phyloP scores from a whole-genome alignment of 2,797 vertebrate genomes.

The Lithobates pipiens region DNA sequence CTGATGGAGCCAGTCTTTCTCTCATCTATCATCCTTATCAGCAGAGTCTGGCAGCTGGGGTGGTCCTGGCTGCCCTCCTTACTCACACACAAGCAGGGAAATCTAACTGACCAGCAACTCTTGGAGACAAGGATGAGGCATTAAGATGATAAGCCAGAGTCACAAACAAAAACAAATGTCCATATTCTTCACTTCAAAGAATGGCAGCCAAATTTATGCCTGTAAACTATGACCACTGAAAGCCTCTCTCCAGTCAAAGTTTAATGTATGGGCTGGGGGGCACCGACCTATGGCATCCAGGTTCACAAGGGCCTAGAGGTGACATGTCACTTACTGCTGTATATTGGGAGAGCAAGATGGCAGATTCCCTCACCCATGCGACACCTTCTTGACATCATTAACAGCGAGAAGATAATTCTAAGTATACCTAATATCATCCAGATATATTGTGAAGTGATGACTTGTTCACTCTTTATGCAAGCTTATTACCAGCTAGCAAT shows the following conservation, averaged over 20 bases:
- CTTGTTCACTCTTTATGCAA: not conserved
- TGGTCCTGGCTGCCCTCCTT: slow-evolving; percentile 75
- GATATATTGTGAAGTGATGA: not conserved
- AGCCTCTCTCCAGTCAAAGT: slow-evolving; percentile 56
- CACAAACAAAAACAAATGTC: slow-evolving; percentile 83
- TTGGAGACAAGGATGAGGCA: slow-evolving; percentile 68
- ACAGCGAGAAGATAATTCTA: slow-evolving; percentile 17
- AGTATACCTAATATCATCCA: not conserved
- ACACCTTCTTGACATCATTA: slow-evolving; percentile 41
- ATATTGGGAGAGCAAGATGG: slow-evolving; percentile 20
- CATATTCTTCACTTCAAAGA: slow-evolving; percentile 84
- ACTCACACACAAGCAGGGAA: slow-evolving; percentile 64
- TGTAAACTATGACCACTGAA: slow-evolving; percentile 52
- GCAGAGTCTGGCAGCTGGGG: slow-evolving; percentile 77
- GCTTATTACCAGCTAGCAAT: no score
- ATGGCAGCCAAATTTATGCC: slow-evolving; percentile 72
- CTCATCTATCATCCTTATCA: slow-evolving; percentile 96
- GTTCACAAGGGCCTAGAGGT: slow-evolving; percentile 49
- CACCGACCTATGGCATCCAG: slow-evolving; percentile 48
- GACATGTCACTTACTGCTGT: slow-evolving; percentile 48
- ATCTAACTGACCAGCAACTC: slow-evolving; percentile 58
- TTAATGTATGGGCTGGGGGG: slow-evolving; percentile 47
- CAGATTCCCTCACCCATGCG: slow-evolving; percentile 34
- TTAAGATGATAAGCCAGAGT: slow-evolving; percentile 76
- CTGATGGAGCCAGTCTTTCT: slow-evolving; percentile 87